These are phyloP conservation scores for Psilopogon haemacephalus DNA, from an alignment of 2,113 vertebrate species.

Conservation along the genomic window DNA sequence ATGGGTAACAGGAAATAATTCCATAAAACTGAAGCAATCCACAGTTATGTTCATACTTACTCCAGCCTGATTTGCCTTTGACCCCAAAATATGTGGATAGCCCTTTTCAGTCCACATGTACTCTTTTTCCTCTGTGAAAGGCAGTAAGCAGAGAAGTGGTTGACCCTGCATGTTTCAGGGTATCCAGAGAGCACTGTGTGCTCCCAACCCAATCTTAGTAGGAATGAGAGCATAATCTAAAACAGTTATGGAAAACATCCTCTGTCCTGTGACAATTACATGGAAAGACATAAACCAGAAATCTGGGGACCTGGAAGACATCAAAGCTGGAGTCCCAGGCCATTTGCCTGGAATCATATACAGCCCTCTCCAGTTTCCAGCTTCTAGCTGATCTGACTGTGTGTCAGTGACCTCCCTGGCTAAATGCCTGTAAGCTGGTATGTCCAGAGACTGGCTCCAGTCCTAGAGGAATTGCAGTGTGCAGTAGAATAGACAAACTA, in stretches of 20 bases:
- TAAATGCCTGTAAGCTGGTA: neutral
- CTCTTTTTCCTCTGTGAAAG: neutral
- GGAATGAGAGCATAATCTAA: neutral
- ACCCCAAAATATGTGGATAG: neutral
- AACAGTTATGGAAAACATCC: neutral
- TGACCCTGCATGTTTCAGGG: neutral
- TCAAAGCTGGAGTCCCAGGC: neutral
- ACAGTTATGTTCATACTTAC: neutral
- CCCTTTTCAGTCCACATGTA: neutral
- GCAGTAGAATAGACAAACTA: neutral
- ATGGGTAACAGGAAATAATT: neutral
- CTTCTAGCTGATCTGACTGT: neutral
- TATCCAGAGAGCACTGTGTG: neutral
- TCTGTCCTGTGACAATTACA: neutral
- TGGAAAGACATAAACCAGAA: neutral
- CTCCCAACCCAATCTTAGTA: neutral
- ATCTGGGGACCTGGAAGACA: conserved; percentile 3
- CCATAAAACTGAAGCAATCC: neutral
- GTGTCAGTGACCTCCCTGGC: neutral
- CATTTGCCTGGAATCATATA: neutral
- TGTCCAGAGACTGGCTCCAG: neutral
- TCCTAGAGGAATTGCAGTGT: neutral
- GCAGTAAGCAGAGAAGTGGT: neutral
- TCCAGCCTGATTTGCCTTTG: neutral
- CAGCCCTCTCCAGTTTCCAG: neutral